phyloP scores from a whole-genome alignment of 2,113 vertebrate genomes.

The Tragulus kanchil region DNA sequence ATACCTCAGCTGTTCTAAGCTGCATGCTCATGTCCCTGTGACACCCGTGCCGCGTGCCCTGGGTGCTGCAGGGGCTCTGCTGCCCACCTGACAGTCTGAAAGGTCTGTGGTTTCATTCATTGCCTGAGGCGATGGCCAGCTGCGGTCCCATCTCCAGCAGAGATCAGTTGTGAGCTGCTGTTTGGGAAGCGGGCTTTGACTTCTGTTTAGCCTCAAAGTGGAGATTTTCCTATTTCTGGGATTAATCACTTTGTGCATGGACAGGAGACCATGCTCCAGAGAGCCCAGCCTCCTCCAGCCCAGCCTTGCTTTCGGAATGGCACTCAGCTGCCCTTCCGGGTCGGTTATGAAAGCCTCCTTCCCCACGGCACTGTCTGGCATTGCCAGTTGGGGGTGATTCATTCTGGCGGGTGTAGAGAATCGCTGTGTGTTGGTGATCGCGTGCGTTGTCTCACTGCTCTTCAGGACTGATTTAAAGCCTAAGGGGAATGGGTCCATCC shows the following conservation, averaged over 20 bases:
- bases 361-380: neutral
- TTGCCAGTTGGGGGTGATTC: neutral
- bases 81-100: neutral
- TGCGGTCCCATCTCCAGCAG: neutral
- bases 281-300: constrained; percentile 9
- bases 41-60: neutral
- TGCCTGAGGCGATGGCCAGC: neutral
- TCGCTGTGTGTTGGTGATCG: neutral
- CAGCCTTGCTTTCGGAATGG: neutral
- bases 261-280: constrained; percentile 10
- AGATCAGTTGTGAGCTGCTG: neutral
- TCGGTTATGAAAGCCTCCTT: neutral
- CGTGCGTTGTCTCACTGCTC: neutral
- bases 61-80: neutral
- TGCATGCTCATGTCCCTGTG: accelerated
- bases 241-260: neutral
- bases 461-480: neutral
- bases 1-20: neutral
- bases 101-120: constrained; percentile 8
- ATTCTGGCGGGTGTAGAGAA: neutral
- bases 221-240: neutral
- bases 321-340: constrained; percentile 21
- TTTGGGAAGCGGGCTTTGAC: neutral
- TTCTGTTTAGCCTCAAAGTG: constrained; percentile 56
- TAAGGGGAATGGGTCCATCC: neutral